Evolutionary conservation across 2,113 vertebrate genomes (phyloP).

Genomic region (Calypte anna): DNA sequence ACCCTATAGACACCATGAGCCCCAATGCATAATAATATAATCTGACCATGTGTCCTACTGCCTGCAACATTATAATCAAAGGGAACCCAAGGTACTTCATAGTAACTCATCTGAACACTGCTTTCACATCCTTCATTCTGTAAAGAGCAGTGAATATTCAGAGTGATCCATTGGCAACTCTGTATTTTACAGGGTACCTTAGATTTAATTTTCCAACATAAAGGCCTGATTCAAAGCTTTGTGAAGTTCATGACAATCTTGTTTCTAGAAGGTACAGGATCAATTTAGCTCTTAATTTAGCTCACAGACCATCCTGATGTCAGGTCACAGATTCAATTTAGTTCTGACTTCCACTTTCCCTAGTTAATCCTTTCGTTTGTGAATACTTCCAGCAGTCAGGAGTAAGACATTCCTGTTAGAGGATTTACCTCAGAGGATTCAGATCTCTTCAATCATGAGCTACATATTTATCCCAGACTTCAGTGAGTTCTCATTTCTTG

Average conservation of each 20-base stretch:
- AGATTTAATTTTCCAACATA: conserved; percentile 8
- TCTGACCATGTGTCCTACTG: not conserved
- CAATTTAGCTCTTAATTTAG: conserved; percentile 41
- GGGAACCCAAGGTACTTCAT: not conserved
- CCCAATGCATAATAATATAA: not conserved
- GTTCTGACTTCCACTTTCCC: conserved; percentile 23
- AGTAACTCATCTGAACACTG: not conserved
- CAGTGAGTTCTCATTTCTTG: not conserved
- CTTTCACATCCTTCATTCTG: not conserved
- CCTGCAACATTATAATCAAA: not conserved
- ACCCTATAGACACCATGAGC: not conserved
- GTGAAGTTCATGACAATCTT: conserved; percentile 6
- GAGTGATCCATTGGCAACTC: not conserved
- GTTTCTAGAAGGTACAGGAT: not conserved
- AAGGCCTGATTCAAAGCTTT: conserved; percentile 15
- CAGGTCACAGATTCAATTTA: conserved; percentile 34
- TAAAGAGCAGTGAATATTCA: not conserved
- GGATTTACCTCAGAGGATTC: not conserved
- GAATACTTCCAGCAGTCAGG: not conserved
- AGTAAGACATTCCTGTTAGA: not conserved
- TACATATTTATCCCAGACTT: not conserved
- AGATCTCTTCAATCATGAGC: not conserved
- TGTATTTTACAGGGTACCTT: not conserved
- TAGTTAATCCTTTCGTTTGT: conserved; percentile 23
- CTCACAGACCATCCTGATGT: not conserved